Percentiles rank a stretch among this genome's conserved stretches.
phyloP scores from a whole-genome alignment of 1,140 invertebrate species.

The Brachionus sp. region DNA sequence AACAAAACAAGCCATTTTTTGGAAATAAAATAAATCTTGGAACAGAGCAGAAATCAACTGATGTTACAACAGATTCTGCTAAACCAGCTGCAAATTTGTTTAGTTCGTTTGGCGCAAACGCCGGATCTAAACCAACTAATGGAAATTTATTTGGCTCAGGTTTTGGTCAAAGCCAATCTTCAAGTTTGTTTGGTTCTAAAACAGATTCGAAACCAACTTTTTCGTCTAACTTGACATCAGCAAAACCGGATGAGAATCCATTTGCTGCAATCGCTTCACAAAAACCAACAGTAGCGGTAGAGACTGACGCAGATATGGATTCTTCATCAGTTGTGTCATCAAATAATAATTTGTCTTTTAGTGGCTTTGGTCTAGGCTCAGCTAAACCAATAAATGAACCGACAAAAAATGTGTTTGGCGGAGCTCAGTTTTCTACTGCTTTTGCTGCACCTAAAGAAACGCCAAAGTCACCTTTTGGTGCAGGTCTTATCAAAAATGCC shows the following conservation, averaged over 20 bases:
- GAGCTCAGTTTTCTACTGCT: background rate
- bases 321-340: background rate
- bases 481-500: background rate
- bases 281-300: background rate
- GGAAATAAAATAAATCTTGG: background rate
- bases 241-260: background rate
- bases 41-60: background rate
- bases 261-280: background rate
- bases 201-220: background rate
- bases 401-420: conserved; percentile 3
- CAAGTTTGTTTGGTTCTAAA: background rate
- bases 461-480: background rate
- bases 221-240: background rate
- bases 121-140: background rate
- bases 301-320: conserved; percentile 21
- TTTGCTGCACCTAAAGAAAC: background rate
- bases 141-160: background rate
- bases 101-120: background rate
- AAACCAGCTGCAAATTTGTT: background rate
- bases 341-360: background rate
- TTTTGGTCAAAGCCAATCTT: background rate
- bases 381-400: background rate
- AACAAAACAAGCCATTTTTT: too few species aligned
- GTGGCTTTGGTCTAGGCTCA: conserved; percentile 14
- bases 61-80: background rate